Evolutionary conservation across 2,888 invertebrate species (phyloP), one percentile per base, ranked within the genome.

Genomic region (Ganaspis brasiliensis): DNA sequence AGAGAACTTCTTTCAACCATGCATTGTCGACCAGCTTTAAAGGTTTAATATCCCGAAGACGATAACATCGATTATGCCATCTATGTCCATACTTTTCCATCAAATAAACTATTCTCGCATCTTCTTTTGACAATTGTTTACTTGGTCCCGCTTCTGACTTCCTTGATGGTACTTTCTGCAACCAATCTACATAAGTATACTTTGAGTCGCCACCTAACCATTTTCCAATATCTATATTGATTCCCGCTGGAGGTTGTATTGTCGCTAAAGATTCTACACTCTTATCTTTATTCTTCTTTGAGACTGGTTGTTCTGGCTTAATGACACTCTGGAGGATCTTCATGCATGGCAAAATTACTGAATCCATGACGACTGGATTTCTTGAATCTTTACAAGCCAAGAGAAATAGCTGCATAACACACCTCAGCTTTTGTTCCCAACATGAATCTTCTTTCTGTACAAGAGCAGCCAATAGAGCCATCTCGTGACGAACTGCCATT

Each of bases 381-480:
- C 95, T 95, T 0, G 96, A 95, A 91, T 95, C 94, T 74, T 94
- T 93, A 82, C 95, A 95, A 4, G 96, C 96, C 92, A 95, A 94
- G 74, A 97, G 93, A 92, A 98, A 98, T 73, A 98, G 92, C 83
- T 96, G 95, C 92, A 98, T 96, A 79, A 98, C 96, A 89, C 97
- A 96, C 63, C 97, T 94, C 0, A 99, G 92, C 87, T 98, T 96
- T 80, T 96, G 95, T 90, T 99, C 98, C 99, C 99, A 99, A 89
- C 98, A 98, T 3, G 96, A 95, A 90, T 99, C 99, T 87, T 98
- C 97, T 83, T 97, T 97, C 85, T 97, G 96, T 1, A 98, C 95
- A 61, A 98, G 93, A 0, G 97, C 96, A 0, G 98, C 97, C 31
- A 99, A 92, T 14, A 99, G 92, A 9, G 97, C 94, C 91, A 99